These are phyloP conservation scores for Crioceris asparagi DNA, from an alignment of 2,888 invertebrate species.

Conservation along the genomic window DNA sequence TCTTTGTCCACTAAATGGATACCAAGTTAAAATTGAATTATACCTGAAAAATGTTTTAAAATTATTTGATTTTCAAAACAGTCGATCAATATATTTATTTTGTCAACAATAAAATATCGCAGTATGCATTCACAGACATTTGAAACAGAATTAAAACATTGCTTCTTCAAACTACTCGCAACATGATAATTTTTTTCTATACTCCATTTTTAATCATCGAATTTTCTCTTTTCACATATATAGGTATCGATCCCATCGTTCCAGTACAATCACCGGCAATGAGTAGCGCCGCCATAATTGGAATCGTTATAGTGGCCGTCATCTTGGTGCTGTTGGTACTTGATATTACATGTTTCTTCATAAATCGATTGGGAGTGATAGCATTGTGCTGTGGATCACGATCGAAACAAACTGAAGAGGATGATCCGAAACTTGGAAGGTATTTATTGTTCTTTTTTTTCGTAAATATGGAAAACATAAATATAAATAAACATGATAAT, in stretches of 20 bases:
- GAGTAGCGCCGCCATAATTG: conserved; percentile 70
- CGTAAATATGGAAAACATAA: not conserved
- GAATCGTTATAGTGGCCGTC: conserved; percentile 73
- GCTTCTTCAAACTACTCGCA: no score
- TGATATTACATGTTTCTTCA: conserved; percentile 70
- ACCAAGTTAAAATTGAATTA: no score
- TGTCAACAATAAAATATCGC: no score
- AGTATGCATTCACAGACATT: no score
- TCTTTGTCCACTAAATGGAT: no score
- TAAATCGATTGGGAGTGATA: conserved; percentile 54
- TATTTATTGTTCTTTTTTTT: conserved; percentile 31
- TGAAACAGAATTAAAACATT: no score
- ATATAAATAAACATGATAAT: no score
- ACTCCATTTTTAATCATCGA: not conserved
- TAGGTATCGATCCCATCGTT: conserved; percentile 27
- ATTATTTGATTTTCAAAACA: no score
- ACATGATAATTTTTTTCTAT: no score
- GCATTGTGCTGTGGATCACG: conserved; percentile 56
- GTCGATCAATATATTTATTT: no score
- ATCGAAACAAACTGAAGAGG: conserved; percentile 62
- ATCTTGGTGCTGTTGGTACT: conserved; percentile 70
- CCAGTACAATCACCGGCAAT: conserved; percentile 43
- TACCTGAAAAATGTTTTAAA: no score
- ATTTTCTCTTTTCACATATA: conserved; percentile 12
- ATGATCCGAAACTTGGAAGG: conserved; percentile 78